phyloP scores from a whole-genome alignment of 2,797 vertebrate genomes.

The Diplodus puntazzo region DNA sequence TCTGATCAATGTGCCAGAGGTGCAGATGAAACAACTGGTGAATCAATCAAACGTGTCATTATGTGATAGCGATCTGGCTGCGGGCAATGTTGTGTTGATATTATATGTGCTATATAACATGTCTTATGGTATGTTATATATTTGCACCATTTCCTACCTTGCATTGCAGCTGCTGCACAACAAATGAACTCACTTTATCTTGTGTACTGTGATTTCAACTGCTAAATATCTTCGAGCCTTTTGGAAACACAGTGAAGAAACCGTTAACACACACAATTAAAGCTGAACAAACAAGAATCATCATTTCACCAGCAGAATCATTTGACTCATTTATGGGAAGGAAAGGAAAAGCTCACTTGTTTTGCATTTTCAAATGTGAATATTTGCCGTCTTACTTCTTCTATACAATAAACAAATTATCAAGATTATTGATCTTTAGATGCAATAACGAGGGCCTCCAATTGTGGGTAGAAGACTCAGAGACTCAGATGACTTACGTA shows the following conservation, averaged over 20 bases:
- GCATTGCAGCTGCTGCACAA: neutral
- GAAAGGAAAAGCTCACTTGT: too few relatives aligned
- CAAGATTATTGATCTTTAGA: too few relatives aligned
- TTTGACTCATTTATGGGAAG: too few relatives aligned
- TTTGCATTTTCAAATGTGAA: too few relatives aligned
- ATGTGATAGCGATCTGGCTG: neutral
- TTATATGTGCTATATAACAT: too few relatives aligned
- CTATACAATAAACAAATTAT: too few relatives aligned
- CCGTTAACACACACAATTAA: neutral
- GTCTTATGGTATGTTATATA: neutral
- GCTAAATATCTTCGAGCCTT: neutral
- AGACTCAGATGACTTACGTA: too few relatives aligned
- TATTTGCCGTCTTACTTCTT: too few relatives aligned
- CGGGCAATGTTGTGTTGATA: neutral
- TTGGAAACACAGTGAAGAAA: neutral
- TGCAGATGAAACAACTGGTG: neutral
- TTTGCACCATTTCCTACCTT: too few relatives aligned
- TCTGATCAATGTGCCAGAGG: neutral
- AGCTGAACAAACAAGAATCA: neutral
- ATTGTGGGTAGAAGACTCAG: too few relatives aligned
- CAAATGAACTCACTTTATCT: neutral
- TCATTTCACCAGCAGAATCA: too few relatives aligned
- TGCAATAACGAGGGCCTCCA: too few relatives aligned
- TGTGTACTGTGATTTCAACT: neutral
- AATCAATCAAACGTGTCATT: conserved; percentile 2